Percentiles rank a stretch among this genome's conserved stretches.
These are phyloP conservation scores for Iphiclides podalirius DNA, from an alignment of 2,888 invertebrate species.

Conservation along the genomic window DNA sequence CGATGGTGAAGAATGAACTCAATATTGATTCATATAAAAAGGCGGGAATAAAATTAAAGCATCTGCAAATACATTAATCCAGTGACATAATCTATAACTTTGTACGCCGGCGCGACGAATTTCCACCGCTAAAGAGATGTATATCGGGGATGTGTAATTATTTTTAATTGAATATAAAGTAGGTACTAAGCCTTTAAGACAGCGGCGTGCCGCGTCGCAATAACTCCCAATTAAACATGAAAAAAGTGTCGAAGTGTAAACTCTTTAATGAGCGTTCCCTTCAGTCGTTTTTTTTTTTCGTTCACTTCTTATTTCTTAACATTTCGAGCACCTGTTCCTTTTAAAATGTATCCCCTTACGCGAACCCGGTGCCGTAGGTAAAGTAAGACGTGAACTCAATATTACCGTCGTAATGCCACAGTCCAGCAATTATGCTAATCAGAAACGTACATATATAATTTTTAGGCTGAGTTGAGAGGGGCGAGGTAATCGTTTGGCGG, in stretches of 20 bases:
- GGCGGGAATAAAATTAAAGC: not conserved
- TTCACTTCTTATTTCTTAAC: not conserved
- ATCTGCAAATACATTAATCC: constrained; percentile 6
- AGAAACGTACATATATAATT: too few species aligned
- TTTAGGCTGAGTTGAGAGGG: too few species aligned
- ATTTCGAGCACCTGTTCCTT: constrained; percentile 6
- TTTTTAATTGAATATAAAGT: constrained; percentile 5
- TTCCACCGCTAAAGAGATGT: constrained; percentile 1
- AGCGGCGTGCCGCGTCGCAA: not conserved
- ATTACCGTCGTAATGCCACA: too few species aligned
- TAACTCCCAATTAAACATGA: constrained; percentile 12
- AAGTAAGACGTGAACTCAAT: too few species aligned
- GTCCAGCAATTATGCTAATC: too few species aligned
- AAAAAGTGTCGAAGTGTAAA: constrained; percentile 15
- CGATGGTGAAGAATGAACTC: too few species aligned
- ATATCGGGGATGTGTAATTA: not conserved
- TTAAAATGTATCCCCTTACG: not conserved
- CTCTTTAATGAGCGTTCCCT: not conserved
- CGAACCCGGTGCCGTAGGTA: too few species aligned
- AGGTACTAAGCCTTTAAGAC: not conserved
- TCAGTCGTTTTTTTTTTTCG: not conserved
- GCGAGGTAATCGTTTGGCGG: too few species aligned
- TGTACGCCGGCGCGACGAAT: not conserved
- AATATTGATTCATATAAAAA: not conserved
- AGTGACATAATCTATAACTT: constrained; percentile 4